Evolutionary conservation across 2,888 invertebrate genomes (phyloP).

Genomic region (Xestia ashworthii): DNA sequence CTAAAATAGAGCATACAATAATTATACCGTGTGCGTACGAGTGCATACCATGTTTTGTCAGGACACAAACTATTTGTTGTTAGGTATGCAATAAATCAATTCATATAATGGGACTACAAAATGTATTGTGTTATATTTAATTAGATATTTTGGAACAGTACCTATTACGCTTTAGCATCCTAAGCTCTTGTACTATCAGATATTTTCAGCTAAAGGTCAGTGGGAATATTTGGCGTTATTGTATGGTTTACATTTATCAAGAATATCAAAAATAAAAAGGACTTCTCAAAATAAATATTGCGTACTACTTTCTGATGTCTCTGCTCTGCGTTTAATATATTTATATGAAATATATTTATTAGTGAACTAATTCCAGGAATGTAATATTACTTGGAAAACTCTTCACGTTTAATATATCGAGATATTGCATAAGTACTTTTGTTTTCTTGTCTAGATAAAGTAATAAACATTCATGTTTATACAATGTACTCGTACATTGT

Average conservation of each 20-base stretch:
- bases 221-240: background rate
- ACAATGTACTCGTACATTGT: conserved; percentile 1
- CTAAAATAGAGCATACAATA: too few species aligned
- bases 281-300: conserved; percentile 24
- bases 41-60: background rate
- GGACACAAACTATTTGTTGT: background rate
- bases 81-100: background rate
- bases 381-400: conserved; percentile 4
- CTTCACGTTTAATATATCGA: background rate
- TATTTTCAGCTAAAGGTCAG: conserved; percentile 2
- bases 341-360: background rate
- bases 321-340: background rate
- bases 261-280: conserved; percentile 8
- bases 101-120: background rate
- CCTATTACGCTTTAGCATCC: background rate
- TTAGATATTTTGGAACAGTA: conserved; percentile 1
- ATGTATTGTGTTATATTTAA: background rate
- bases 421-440: background rate
- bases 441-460: background rate
- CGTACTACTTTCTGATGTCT: background rate
- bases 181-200: background rate
- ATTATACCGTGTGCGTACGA: background rate
- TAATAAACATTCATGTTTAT: background rate
- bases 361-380: background rate
- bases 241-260: background rate